phyloP scores from a whole-genome alignment of 1,140 invertebrate genomes.

The Octopus bimaculoides region DNA sequence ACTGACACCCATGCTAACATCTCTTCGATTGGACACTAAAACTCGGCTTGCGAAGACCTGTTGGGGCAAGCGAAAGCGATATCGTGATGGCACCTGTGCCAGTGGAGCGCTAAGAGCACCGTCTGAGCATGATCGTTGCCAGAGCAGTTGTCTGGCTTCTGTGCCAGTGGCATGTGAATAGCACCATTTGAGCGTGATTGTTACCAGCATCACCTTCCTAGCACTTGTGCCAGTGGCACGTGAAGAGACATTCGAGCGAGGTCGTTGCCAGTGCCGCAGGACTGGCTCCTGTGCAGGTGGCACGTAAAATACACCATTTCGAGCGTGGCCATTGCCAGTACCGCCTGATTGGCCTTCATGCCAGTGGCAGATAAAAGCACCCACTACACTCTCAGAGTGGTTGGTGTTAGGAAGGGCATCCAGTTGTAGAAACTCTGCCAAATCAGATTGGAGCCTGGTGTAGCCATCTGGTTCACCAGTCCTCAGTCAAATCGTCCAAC shows the following conservation, averaged over 20 bases:
- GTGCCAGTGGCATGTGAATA: too few relatives aligned
- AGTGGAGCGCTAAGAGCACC: background rate
- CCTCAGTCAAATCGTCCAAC: background rate
- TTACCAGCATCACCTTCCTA: too few relatives aligned
- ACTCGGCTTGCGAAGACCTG: background rate
- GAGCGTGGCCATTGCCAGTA: too few relatives aligned
- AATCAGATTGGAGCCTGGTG: background rate
- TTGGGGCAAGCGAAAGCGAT: background rate
- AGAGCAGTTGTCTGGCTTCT: too few relatives aligned
- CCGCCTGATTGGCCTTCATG: too few relatives aligned
- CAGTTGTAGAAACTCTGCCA: background rate
- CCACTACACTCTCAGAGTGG: too few relatives aligned
- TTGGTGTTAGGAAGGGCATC: background rate
- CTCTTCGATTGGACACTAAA: background rate
- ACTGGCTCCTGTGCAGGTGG: too few relatives aligned
- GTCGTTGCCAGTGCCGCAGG: too few relatives aligned
- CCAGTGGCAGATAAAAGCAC: background rate
- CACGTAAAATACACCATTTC: too few relatives aligned
- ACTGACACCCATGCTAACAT: background rate
- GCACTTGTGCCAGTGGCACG: too few relatives aligned
- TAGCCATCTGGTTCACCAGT: background rate
- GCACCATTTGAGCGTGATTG: too few relatives aligned
- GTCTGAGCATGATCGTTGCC: background rate
- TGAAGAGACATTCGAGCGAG: too few relatives aligned
- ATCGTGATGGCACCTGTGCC: background rate